Percentiles rank a stretch among this genome's conserved stretches.
These are phyloP conservation scores for Ctenopoma kingsleyae DNA, from an alignment of 2,797 vertebrate species.

Conservation along the genomic window DNA sequence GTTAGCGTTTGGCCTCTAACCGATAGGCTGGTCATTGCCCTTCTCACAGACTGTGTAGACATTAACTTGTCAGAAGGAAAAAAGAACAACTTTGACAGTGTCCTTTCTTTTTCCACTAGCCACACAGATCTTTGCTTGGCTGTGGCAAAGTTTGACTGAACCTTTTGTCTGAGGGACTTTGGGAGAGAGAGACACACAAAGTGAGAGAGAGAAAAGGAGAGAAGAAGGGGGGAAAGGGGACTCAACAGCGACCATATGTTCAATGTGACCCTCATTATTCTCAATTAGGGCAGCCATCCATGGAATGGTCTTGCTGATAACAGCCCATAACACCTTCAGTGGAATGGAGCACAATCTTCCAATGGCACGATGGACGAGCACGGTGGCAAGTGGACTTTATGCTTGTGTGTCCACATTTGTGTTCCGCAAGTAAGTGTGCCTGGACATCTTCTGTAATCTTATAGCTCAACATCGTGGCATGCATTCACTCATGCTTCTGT, in stretches of 20 bases:
- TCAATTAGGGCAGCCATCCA: slow-evolving; percentile 92
- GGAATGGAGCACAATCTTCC: slow-evolving; percentile 78
- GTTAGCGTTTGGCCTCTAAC: slow-evolving; percentile 65
- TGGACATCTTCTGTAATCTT: slow-evolving; percentile 16
- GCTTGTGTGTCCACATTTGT: slow-evolving; percentile 13
- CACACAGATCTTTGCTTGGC: slow-evolving; percentile 70
- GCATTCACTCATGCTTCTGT: neutral
- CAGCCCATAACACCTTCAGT: slow-evolving; percentile 86
- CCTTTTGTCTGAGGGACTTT: slow-evolving; percentile 78
- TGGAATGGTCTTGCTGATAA: slow-evolving; percentile 90
- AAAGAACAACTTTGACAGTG: slow-evolving; percentile 70
- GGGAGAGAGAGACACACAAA: slow-evolving; percentile 41
- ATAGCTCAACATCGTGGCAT: neutral
- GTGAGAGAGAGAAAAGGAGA: slow-evolving; percentile 66
- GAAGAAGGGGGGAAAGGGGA: slow-evolving; percentile 81
- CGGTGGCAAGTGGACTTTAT: slow-evolving; percentile 37
- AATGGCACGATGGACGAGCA: slow-evolving; percentile 72
- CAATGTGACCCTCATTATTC: slow-evolving; percentile 93
- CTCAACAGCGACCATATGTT: slow-evolving; percentile 91
- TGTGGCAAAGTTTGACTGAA: slow-evolving; percentile 83
- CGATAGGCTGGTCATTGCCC: slow-evolving; percentile 74
- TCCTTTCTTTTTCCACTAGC: slow-evolving; percentile 67
- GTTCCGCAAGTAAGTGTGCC: slow-evolving; percentile 19
- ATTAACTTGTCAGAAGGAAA: slow-evolving; percentile 71
- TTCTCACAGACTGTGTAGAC: slow-evolving; percentile 73